phyloP scores from a whole-genome alignment of 2,888 invertebrate genomes.

The Aphidoletes aphidimyza region DNA sequence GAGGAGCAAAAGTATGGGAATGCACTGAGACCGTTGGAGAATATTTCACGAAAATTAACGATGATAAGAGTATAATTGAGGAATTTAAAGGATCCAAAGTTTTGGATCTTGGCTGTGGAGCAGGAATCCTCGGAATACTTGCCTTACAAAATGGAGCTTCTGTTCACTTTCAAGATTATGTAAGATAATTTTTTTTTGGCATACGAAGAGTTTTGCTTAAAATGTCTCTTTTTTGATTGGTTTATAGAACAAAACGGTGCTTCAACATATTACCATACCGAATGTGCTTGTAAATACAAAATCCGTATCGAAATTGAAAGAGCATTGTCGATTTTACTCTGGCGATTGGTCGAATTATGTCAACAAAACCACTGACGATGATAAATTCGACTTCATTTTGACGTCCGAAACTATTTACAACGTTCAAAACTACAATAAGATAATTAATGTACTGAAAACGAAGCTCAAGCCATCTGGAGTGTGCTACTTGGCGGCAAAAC shows the following conservation, averaged over 20 bases:
- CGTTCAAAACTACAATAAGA: slow-evolving; percentile 78
- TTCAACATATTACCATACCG: slow-evolving; percentile 82
- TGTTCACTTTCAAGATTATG: slow-evolving; percentile 95
- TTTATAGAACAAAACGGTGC: slow-evolving; percentile 83
- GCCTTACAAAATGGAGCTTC: slow-evolving; percentile 74
- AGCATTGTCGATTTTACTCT: slow-evolving; percentile 71
- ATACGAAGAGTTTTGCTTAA: not conserved
- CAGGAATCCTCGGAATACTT: slow-evolving; percentile 87
- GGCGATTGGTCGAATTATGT: slow-evolving; percentile 81
- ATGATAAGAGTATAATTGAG: slow-evolving; percentile 63
- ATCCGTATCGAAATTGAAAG: slow-evolving; percentile 55
- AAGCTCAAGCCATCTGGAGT: slow-evolving; percentile 73
- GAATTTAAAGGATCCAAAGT: slow-evolving; percentile 69
- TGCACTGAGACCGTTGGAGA: slow-evolving; percentile 84
- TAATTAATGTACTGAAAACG: slow-evolving; percentile 75
- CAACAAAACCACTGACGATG: slow-evolving; percentile 64
- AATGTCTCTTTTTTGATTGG: not conserved
- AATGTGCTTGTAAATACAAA: slow-evolving; percentile 76
- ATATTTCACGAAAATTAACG: slow-evolving; percentile 69
- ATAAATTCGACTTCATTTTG: slow-evolving; percentile 84
- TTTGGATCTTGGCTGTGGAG: slow-evolving; percentile 93
- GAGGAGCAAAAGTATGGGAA: slow-evolving; percentile 97
- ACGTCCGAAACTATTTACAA: slow-evolving; percentile 96
- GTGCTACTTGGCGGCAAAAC: slow-evolving; percentile 86
- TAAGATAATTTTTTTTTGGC: slow-evolving; percentile 66